These are phyloP conservation scores for Mesochorus sp. DNA, from an alignment of 2,888 invertebrate genomes.

Conservation along the genomic window DNA sequence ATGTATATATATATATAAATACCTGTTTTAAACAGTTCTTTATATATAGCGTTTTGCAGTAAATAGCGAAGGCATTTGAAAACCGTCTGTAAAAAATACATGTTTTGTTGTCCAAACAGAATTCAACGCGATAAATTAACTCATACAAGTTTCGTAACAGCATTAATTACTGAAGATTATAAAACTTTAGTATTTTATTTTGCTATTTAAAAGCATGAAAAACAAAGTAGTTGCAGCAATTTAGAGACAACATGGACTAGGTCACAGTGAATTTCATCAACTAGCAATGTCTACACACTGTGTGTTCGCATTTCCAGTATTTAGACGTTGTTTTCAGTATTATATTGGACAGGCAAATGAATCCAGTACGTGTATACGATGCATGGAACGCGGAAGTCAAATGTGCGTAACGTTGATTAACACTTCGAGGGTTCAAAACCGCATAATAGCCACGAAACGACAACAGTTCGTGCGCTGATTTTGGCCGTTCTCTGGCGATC, in stretches of 20 bases:
- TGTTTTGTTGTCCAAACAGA: too few relatives aligned
- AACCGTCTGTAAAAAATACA: too few relatives aligned
- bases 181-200: too few relatives aligned
- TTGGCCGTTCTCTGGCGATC: conserved; percentile 21
- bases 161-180: too few relatives aligned
- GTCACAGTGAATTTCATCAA: background rate
- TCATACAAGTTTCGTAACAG: too few relatives aligned
- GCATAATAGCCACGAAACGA: conserved; percentile 72
- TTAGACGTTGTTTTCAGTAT: conserved; percentile 69
- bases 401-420: conserved; percentile 72
- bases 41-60: background rate
- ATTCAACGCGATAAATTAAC: too few relatives aligned
- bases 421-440: conserved; percentile 74
- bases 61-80: background rate
- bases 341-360: conserved; percentile 29
- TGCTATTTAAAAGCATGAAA: too few relatives aligned
- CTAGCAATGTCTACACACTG: background rate
- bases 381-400: conserved; percentile 26
- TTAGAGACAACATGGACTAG: background rate
- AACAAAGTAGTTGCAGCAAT: background rate
- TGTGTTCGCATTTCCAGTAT: conserved; percentile 69
- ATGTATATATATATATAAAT: background rate
- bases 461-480: conserved; percentile 58
- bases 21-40: conserved; percentile 21
- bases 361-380: background rate